A percentile compares a stretch with the other conserved stretches of the same genome.
phyloP scores from a whole-genome alignment of 2,888 invertebrate species.

The Drosophila eohydei region DNA sequence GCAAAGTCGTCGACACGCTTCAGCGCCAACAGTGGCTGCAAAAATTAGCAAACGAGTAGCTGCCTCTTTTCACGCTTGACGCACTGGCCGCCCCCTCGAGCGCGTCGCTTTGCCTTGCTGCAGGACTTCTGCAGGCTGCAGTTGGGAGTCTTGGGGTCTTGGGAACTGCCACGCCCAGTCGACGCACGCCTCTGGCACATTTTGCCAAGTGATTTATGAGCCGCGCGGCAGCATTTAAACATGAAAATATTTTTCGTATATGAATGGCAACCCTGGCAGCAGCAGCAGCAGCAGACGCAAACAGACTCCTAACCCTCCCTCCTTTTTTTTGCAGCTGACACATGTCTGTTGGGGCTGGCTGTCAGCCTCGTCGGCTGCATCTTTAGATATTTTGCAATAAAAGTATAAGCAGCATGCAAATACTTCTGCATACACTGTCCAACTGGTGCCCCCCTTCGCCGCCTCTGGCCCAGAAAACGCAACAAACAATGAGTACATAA shows the following conservation, averaged over 20 bases:
- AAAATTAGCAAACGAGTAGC: conserved; percentile 63
- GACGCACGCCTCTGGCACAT: conserved; percentile 43
- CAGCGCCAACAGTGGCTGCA: conserved; percentile 60
- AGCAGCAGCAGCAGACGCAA: background rate
- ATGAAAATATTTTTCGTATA: conserved; percentile 69
- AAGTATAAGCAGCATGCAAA: conserved; percentile 78
- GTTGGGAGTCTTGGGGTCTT: conserved; percentile 20
- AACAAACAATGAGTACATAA: conserved; percentile 64
- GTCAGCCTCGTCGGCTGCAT: conserved; percentile 36
- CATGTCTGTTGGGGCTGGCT: conserved; percentile 67
- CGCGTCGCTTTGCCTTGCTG: background rate
- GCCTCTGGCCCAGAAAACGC: conserved; percentile 6
- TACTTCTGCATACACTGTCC: conserved; percentile 70
- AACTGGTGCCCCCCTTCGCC: conserved; percentile 12
- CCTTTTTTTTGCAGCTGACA: conserved; percentile 52
- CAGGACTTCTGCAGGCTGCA: conserved; percentile 2
- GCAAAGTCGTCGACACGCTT: conserved; percentile 49
- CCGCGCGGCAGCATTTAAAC: conserved; percentile 74
- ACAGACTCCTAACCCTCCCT: background rate
- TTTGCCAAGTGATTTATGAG: conserved; percentile 79
- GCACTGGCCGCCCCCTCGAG: conserved; percentile 22
- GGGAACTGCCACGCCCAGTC: conserved; percentile 1
- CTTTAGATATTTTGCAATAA: conserved; percentile 77
- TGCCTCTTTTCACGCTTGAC: conserved; percentile 58
- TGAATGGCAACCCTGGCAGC: conserved; percentile 44